A percentile compares a stretch with the other conserved stretches of the same genome.
Conservation (phyloP, 1,140 invertebrate species). For the Cotesia vestalis region DNA sequence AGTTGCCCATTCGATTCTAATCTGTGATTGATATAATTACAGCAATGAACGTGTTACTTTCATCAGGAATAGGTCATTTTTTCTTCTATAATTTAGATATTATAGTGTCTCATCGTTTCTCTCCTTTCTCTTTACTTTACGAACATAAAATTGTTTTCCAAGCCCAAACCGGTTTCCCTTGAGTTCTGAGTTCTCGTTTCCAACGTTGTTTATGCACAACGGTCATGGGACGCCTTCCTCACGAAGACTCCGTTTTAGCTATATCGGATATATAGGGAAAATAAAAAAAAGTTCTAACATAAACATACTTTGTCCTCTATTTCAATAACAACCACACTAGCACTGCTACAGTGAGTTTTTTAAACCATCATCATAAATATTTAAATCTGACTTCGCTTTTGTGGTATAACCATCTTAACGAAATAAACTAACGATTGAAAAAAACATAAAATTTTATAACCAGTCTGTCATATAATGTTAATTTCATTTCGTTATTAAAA, state of each 20-base stretch:
- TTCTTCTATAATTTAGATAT: slow-evolving; percentile 16
- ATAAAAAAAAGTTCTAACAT: slow-evolving; percentile 23
- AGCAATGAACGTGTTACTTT: neutral
- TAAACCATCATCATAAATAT: neutral
- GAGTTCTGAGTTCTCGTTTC: slow-evolving; percentile 60
- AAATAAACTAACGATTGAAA: too few relatives aligned
- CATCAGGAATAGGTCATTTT: slow-evolving; percentile 17
- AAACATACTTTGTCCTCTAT: slow-evolving; percentile 5
- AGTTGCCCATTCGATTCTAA: too few relatives aligned
- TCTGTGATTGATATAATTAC: neutral
- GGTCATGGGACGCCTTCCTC: slow-evolving; percentile 61
- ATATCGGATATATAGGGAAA: neutral
- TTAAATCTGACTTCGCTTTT: neutral
- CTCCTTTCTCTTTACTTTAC: slow-evolving; percentile 43
- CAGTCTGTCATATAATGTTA: too few relatives aligned
- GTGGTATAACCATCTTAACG: too few relatives aligned
- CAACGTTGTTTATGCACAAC: slow-evolving; percentile 58
- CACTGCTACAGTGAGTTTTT: neutral
- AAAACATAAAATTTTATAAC: too few relatives aligned
- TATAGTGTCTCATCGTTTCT: slow-evolving; percentile 18
- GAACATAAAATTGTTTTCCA: slow-evolving; percentile 64
- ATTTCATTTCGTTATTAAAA: too few relatives aligned
- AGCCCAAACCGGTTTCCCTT: slow-evolving; percentile 56
- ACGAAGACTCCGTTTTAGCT: slow-evolving; percentile 33
- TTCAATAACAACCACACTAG: neutral